A percentile compares a stretch with the other conserved stretches of the same genome.
phyloP scores from a whole-genome alignment of 2,888 invertebrate genomes.

The Habroteleia sp. region DNA sequence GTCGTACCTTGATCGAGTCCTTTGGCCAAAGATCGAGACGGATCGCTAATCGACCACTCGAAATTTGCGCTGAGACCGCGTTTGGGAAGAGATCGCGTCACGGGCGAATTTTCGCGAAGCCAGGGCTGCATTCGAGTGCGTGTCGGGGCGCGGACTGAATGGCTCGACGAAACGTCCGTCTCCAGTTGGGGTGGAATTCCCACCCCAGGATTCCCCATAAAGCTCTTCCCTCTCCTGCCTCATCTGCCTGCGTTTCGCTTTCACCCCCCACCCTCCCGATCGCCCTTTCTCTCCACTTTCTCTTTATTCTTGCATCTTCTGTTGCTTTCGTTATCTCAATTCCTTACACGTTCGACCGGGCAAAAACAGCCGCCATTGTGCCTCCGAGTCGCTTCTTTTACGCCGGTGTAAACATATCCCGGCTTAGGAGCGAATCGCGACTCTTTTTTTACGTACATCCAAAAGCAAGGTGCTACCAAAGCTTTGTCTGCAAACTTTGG shows the following conservation, averaged over 20 bases:
- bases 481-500: no score
- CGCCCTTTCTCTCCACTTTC: conserved; percentile 13
- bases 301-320: conserved; percentile 31
- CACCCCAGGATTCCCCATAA: conserved; percentile 64
- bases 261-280: conserved; percentile 31
- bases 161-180: conserved; percentile 61
- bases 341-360: conserved; percentile 10
- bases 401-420: neutral
- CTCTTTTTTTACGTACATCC: no score
- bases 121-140: conserved; percentile 53
- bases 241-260: conserved; percentile 58
- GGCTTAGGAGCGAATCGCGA: no score
- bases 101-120: conserved; percentile 11
- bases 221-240: conserved; percentile 47
- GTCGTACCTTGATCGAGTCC: conserved; percentile 26
- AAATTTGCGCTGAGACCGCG: neutral
- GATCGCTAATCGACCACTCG: conserved; percentile 1
- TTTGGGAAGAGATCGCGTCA: neutral
- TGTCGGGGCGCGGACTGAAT: conserved; percentile 66
- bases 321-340: conserved; percentile 23
- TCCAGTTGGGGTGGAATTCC: conserved; percentile 63
- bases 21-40: conserved; percentile 1
- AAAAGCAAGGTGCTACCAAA: no score
- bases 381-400: neutral
- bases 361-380: conserved; percentile 18